phyloP scores from a whole-genome alignment of 1,140 invertebrate genomes.

The Zophobas atratus region DNA sequence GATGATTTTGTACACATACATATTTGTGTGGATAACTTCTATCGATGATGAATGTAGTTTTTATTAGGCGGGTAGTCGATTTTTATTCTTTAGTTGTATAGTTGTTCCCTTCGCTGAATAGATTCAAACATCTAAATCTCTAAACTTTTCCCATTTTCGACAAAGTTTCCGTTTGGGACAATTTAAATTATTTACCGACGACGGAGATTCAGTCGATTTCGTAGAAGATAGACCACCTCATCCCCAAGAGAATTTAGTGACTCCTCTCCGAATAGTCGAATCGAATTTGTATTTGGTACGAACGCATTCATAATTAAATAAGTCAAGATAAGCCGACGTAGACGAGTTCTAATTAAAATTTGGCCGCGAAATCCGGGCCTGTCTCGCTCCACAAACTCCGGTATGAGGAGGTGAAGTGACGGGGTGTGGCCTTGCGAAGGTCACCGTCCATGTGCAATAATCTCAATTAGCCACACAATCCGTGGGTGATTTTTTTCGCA shows the following conservation, averaged over 20 bases:
- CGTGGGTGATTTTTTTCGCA: background rate
- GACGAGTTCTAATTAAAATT: conserved; percentile 21
- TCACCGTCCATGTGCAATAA: conserved; percentile 4
- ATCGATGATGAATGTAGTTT: no score
- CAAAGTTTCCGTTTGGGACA: background rate
- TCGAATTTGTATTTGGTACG: background rate
- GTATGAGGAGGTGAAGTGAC: background rate
- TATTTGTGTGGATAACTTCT: no score
- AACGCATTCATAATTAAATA: conserved; percentile 10
- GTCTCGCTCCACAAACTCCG: background rate
- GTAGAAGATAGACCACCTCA: background rate
- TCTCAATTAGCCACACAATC: background rate
- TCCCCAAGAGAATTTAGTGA: background rate
- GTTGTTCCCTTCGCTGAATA: background rate
- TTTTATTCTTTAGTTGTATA: no score
- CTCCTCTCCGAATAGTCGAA: background rate
- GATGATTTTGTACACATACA: no score
- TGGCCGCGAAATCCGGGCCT: background rate
- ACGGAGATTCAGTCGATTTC: background rate
- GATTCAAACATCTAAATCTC: background rate
- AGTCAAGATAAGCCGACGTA: background rate
- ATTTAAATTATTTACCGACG: conserved; percentile 1
- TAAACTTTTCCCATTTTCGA: background rate
- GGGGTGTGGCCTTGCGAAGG: conserved; percentile 2
- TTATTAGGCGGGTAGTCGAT: no score